phyloP scores from a whole-genome alignment of 2,888 invertebrate genomes.

The Hofmannophila pseudospretella region DNA sequence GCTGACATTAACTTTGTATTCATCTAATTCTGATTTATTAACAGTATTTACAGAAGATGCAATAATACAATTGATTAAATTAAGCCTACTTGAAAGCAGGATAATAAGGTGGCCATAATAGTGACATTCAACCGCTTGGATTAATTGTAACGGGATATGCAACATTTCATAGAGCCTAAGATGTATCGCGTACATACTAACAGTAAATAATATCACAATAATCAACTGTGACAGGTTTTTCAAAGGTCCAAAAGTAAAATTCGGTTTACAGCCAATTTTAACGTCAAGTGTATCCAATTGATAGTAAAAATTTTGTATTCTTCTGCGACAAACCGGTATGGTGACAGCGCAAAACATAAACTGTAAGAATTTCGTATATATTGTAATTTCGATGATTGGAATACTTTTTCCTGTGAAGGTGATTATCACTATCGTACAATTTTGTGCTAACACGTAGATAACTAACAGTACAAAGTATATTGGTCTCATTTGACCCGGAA shows the following conservation, averaged over 20 bases:
- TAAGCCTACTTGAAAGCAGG: slow-evolving; percentile 1
- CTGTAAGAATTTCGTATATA: slow-evolving; percentile 5
- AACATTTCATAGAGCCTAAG: background rate
- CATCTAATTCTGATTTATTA: background rate
- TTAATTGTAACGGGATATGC: background rate
- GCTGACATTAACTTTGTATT: background rate
- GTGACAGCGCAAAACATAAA: slow-evolving; percentile 13
- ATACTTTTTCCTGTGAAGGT: background rate
- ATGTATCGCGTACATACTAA: background rate
- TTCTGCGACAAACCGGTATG: slow-evolving; percentile 10
- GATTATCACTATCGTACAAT: background rate
- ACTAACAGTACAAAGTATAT: slow-evolving; percentile 3
- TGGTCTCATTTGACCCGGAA: slow-evolving; percentile 11
- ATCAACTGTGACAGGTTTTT: background rate
- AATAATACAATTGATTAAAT: slow-evolving; percentile 1
- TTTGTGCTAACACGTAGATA: background rate
- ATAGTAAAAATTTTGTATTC: slow-evolving; percentile 13
- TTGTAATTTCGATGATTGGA: background rate
- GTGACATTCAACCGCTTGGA: slow-evolving; percentile 5
- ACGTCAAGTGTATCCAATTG: slow-evolving; percentile 3
- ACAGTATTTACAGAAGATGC: background rate
- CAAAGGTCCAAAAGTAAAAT: background rate
- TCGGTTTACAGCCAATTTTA: background rate
- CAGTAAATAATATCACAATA: background rate
- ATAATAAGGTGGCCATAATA: slow-evolving; percentile 2